Conservation (phyloP, 2,888 invertebrate genomes). For the Lamellibrachia satsuma region DNA sequence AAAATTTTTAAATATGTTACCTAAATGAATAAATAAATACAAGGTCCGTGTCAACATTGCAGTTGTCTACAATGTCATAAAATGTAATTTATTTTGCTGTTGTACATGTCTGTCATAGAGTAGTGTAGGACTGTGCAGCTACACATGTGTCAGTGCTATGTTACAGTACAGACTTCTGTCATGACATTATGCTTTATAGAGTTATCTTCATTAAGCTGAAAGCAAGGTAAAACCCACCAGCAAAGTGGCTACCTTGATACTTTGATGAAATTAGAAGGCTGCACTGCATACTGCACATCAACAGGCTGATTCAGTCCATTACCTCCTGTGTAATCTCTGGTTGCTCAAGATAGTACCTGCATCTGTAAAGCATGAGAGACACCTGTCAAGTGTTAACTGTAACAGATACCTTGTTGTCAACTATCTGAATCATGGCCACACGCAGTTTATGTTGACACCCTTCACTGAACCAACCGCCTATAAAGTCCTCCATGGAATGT, state of each 20-base stretch:
- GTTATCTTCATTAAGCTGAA: too few relatives aligned
- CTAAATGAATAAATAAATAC: too few relatives aligned
- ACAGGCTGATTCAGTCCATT: not conserved
- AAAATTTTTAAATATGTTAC: too few relatives aligned
- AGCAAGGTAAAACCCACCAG: not conserved
- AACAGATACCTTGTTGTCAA: not conserved
- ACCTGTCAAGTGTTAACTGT: not conserved
- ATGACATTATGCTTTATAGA: too few relatives aligned
- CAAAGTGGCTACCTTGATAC: not conserved
- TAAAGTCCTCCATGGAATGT: not conserved
- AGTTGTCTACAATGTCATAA: too few relatives aligned
- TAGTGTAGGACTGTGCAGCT: too few relatives aligned
- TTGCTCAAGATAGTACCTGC: not conserved
- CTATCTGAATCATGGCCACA: not conserved
- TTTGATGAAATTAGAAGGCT: not conserved
- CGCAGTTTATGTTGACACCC: conserved; percentile 3
- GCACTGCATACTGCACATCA: not conserved
- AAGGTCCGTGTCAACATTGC: too few relatives aligned
- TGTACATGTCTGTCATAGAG: too few relatives aligned
- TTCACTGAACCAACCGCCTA: not conserved
- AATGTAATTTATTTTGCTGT: too few relatives aligned
- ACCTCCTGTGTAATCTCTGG: not conserved
- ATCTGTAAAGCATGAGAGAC: not conserved
- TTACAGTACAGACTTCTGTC: too few relatives aligned
- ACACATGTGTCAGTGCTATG: too few relatives aligned